phyloP scores from a whole-genome alignment of 2,888 invertebrate genomes.

The Pammene aurita region DNA sequence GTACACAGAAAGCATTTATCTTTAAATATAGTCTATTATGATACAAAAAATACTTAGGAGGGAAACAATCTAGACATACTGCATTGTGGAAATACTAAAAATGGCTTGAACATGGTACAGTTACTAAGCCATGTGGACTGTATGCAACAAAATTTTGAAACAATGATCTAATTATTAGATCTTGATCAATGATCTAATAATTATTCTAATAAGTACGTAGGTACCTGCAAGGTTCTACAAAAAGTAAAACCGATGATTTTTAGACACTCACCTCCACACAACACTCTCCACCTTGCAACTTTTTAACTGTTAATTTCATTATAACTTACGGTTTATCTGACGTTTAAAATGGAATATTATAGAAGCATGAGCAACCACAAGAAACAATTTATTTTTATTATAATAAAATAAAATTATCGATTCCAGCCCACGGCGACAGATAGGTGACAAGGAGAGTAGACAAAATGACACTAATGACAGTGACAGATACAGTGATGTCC shows the following conservation, averaged over 20 bases:
- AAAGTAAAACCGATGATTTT: constrained; percentile 22
- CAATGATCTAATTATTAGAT: too few relatives aligned
- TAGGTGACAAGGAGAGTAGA: neutral
- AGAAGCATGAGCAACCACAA: constrained; percentile 20
- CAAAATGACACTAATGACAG: constrained; percentile 7
- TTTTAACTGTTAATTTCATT: constrained; percentile 90
- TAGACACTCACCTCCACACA: constrained; percentile 82
- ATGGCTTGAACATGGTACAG: too few relatives aligned
- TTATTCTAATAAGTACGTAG: too few relatives aligned
- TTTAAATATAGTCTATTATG: neutral
- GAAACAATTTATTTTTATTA: constrained; percentile 29
- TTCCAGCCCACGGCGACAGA: constrained; percentile 11
- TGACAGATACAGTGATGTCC: constrained; percentile 33
- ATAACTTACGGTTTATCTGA: constrained; percentile 44
- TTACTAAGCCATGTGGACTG: neutral
- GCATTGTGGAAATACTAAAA: neutral
- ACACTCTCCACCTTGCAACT: constrained; percentile 88
- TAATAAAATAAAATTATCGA: constrained; percentile 34
- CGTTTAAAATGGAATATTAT: constrained; percentile 21
- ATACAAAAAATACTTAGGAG: neutral
- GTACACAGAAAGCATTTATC: constrained; percentile 44
- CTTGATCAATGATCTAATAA: too few relatives aligned
- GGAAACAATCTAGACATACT: neutral
- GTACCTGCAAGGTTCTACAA: constrained; percentile 1
- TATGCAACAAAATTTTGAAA: neutral